Evolutionary conservation across 2,888 invertebrate species (phyloP).

Genomic region (Dasypolia templi): DNA sequence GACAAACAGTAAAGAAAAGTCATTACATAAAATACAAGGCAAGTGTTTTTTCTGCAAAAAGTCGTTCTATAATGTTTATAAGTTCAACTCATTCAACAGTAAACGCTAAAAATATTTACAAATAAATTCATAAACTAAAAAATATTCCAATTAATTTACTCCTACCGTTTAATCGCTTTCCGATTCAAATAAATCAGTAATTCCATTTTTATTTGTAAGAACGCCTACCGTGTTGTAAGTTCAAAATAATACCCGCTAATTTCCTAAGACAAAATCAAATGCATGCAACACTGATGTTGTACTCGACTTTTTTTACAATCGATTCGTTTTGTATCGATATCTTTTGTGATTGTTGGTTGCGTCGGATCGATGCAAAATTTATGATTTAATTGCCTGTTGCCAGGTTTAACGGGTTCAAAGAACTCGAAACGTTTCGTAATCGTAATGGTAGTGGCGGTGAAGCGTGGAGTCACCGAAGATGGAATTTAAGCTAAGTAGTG

Average conservation of each 20-base stretch:
- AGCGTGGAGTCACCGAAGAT: constrained; percentile 53
- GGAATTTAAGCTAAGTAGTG: constrained; percentile 50
- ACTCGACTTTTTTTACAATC: constrained; percentile 74
- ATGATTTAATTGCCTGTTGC: constrained; percentile 89
- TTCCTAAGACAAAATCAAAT: constrained; percentile 82
- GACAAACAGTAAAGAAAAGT: constrained; percentile 14
- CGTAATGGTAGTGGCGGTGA: constrained; percentile 60
- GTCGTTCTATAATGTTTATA: not conserved
- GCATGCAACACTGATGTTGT: constrained; percentile 80
- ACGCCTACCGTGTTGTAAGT: constrained; percentile 67
- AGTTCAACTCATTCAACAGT: constrained; percentile 9
- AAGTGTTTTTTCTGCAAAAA: constrained; percentile 11
- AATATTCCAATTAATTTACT: constrained; percentile 69
- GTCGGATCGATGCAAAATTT: constrained; percentile 87
- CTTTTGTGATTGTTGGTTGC: constrained; percentile 89
- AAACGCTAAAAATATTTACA: constrained; percentile 22
- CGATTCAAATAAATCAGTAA: constrained; percentile 76
- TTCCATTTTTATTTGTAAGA: constrained; percentile 72
- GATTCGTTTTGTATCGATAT: constrained; percentile 88
- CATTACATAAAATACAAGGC: constrained; percentile 12
- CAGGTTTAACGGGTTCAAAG: constrained; percentile 70
- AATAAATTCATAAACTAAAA: constrained; percentile 35
- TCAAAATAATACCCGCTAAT: constrained; percentile 75
- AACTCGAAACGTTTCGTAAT: constrained; percentile 67
- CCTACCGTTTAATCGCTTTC: constrained; percentile 71